Percentiles rank a stretch among this genome's conserved stretches.
Conservation (phyloP, 2,113 vertebrate genomes). For the Numida meleagris region DNA sequence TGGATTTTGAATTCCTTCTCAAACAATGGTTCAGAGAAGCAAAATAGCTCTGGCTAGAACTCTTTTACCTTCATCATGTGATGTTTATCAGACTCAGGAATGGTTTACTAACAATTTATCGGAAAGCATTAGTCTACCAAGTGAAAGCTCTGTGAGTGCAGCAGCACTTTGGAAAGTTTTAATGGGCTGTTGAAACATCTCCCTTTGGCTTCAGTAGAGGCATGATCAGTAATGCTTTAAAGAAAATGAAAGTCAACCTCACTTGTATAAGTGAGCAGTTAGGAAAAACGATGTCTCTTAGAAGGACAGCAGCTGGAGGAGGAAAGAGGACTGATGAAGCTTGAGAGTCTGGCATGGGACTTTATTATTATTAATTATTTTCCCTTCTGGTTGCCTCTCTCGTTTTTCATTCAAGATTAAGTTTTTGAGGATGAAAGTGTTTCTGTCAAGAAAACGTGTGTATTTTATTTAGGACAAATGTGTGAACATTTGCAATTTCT, state of each 20-base stretch:
- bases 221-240: not conserved
- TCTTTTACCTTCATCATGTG: rapidly evolving
- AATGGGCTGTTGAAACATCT: not conserved
- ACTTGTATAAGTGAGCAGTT: not conserved
- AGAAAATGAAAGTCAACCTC: not conserved
- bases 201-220: not conserved
- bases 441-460: constrained; percentile 16
- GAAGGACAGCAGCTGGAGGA: not conserved
- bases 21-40: not conserved
- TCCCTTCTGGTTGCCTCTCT: not conserved
- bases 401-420: constrained; percentile 3
- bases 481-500: constrained; percentile 51
- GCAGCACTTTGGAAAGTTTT: not conserved
- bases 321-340: not conserved
- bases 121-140: not conserved
- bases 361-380: not conserved
- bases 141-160: not conserved
- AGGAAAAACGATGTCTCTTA: not conserved
- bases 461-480: constrained; percentile 63
- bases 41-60: not conserved
- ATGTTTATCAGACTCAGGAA: not conserved
- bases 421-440: constrained; percentile 10
- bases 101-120: not conserved
- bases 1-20: not conserved
- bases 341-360: not conserved